Evolutionary conservation across 2,797 vertebrate genomes (phyloP), one percentile per base, ranked within the genome.

Genomic region (Hippocampus kuda): DNA sequence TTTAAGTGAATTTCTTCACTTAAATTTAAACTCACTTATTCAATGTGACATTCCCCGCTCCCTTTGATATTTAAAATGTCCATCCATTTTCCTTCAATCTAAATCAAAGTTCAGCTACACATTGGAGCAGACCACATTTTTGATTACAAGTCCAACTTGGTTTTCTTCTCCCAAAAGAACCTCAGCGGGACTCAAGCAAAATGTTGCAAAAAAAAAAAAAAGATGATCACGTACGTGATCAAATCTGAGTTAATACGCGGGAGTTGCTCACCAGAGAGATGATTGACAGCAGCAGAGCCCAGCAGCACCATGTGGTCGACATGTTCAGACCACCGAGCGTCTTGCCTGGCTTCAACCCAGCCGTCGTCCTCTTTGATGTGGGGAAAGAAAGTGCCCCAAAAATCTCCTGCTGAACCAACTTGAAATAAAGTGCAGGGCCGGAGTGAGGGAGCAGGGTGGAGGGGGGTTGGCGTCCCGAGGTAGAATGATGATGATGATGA

Each of bases 241-340:
- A 24, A 56, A 56, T 56, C n/a, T 24, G 53, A 24, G 11, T 11
- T 24, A 56, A 56, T 24, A 53, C 4, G 11, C 8, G n/a, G n/a
- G 8, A 24, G 11, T 56, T 56, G n/a, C 94, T 96, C 90, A 97
- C 95, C 93, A 93, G 90, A 85, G 91, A 93, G 79, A 93, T 78
- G 66, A 92, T 82, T 73, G 93, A 89, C 83, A 94, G 91, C 87
- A 94, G 89, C 82, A 92, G 88, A 75, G 93, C 89, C 59, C 59
- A 61, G 72, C 92, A 90, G 89, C 92, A 91, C 81, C 92, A 91
- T 74, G 92, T 88, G 88, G 90, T 85, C 92, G 88, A 93, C 94
- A 94, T 94, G 86, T 84, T 73, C 78, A 69, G 76, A 79, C 82
- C 72, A 49, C 65, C 74, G 73, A 73, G 71, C 71, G 69, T 70